Evolutionary conservation across 2,113 vertebrate species (phyloP), one percentile per base, ranked within the genome.

Genomic region (Syngnathus scovelli): DNA sequence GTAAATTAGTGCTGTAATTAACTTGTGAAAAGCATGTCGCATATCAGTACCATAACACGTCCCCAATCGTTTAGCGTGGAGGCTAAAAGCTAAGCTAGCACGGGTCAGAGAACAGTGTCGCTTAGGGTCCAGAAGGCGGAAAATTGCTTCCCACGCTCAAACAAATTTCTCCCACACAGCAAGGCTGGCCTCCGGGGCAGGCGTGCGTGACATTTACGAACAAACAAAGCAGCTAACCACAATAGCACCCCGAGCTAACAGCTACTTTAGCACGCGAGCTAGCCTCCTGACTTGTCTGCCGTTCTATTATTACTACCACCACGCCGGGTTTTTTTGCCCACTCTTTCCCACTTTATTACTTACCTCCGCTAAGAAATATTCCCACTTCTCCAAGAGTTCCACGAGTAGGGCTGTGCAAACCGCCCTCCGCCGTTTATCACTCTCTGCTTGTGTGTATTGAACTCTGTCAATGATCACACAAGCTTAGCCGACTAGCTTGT

Each of bases 401-500:
- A 1, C 36, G 41, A 15, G 59, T 52, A 21, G 21, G 27, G 46
- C 18, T 48, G 9, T 59, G 19, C 59, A 67, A 46, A 43, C 38
- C 38, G 66, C 65, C 39, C 39, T 27, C 41, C 21, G 19, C 65
- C 58, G 51, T 68, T 61, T 77, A 61, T 78, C 66, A 48, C 72
- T 69, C 5, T 58, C 43, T 71, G 86, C 87, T 6, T 66, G 88
- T 89, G 89, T 88, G 88, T 90, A 90, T 55, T 90, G 87, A 90
- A 81, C 88, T 87, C 89, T 90, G 89, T 87, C 88, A 90, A 90
- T 90, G 88, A 90, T 82, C 89, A 90, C 89, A 90, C 88, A 87
- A 87, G 87, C 80, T 60, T 66, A 80, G 78, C 82, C 39, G 70
- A 76, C 67, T 65, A 81, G 83, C 82, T 85, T 83, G 82, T 86